Base-by-base conservation (phyloP, 2,888 invertebrate species). In the Drosophila colorata region DNA sequence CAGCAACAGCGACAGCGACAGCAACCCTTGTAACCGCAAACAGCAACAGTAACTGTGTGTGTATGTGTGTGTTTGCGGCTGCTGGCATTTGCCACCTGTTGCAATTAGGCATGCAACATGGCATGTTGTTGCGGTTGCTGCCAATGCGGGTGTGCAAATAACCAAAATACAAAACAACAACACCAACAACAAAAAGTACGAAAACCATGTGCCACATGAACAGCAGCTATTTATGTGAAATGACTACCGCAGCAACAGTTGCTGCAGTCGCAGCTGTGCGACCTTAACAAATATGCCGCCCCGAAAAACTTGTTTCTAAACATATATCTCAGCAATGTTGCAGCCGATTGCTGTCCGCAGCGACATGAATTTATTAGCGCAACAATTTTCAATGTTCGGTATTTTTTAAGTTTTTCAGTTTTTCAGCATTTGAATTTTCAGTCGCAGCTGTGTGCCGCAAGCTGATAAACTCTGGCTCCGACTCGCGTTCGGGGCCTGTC, bases 271-370 rank as follows among this genome's bases (percentile, higher is more conserved):
- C 85, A 88, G 88, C 79, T 83, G 79, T 63, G 77, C 91, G 91
- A 91, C 90, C 90, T 91, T 91, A 91, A 87, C 86, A 91, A 90
- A 89, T 80, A 91, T 91, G 89, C 86, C 74, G 87, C 78, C 69
- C 68, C 74, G 55, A 66, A 86, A 86, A 83, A 83, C 86, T 83
- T 83, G 82, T 88, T 83, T 80, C 67, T 57, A 63, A 60, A 58
- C 68, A 80, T 80, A 78, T 78, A 81, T 78, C 66, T 67, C 78
- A 60, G 75, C 79, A 61, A 76, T 77, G 63, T 56, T 63, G 80
- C 76, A 74, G 76, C 23, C 38, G 66, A 58, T 66, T 79, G 75
- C 67, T 66, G 76, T 78, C 60, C 63, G 68, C 74, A 68, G 70
- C 72, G 68, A 81, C 78, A 74, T 86, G 80, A 88, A 85, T 85